Percentiles rank a stretch among this genome's conserved stretches.
phyloP scores from a whole-genome alignment of 2,113 vertebrate species.

The Pseudolaguvia tuberculata region DNA sequence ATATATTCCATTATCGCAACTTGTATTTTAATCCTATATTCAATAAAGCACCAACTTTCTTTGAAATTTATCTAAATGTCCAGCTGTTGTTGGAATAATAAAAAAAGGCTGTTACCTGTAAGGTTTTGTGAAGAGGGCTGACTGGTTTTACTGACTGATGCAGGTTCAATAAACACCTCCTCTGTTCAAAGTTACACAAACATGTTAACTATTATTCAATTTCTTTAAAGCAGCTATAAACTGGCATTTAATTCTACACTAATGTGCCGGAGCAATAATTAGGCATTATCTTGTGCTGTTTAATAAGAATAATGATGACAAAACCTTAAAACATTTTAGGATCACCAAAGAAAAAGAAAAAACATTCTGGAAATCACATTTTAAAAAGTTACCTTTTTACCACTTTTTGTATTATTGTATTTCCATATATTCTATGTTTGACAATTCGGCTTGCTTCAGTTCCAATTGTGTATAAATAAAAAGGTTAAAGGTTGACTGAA shows the following conservation, averaged over 20 bases:
- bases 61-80: neutral
- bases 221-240: neutral
- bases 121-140: slow-evolving; percentile 8
- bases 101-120: slow-evolving; percentile 22
- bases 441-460: too few relatives aligned
- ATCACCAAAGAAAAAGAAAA: too few relatives aligned
- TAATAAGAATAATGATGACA: neutral
- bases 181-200: neutral
- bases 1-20: neutral
- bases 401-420: too few relatives aligned
- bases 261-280: neutral
- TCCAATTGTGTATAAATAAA: too few relatives aligned
- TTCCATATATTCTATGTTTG: too few relatives aligned
- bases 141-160: neutral
- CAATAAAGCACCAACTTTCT: neutral
- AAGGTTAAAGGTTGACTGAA: too few relatives aligned
- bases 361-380: too few relatives aligned
- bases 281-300: neutral
- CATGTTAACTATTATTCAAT: neutral
- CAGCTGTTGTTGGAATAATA: neutral
- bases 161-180: slow-evolving; percentile 1
- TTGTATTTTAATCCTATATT: neutral
- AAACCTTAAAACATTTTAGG: neutral
- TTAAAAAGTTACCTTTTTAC: too few relatives aligned
- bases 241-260: neutral